phyloP scores from a whole-genome alignment of 2,113 vertebrate genomes.

The Poeciliopsis occidentalis region DNA sequence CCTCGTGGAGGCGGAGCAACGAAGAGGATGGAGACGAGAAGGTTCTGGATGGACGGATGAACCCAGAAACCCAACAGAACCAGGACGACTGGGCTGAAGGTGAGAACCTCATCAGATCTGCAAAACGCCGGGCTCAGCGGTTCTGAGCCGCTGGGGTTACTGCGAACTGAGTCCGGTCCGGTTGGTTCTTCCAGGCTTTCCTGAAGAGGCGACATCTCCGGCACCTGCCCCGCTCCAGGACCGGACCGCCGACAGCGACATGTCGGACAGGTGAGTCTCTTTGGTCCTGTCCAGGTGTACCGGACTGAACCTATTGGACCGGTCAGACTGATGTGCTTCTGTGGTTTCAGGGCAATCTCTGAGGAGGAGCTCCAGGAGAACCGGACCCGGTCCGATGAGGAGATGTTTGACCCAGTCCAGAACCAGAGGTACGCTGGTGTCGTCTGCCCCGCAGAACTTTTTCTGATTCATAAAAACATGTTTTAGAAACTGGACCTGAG shows the following conservation, averaged over 20 bases:
- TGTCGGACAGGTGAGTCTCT: conserved; percentile 88
- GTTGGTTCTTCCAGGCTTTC: conserved; percentile 65
- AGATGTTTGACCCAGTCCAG: conserved; percentile 82
- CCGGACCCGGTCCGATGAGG: conserved; percentile 81
- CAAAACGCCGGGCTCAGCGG: not conserved
- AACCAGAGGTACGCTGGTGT: conserved; percentile 83
- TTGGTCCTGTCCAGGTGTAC: too few species aligned
- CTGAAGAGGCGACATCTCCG: conserved; percentile 75
- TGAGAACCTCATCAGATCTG: conserved; percentile 30
- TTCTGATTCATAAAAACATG: too few species aligned
- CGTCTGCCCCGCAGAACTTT: too few species aligned
- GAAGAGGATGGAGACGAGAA: conserved; percentile 19
- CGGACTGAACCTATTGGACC: too few species aligned
- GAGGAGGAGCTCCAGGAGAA: conserved; percentile 83
- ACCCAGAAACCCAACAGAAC: conserved; percentile 29
- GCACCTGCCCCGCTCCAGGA: conserved; percentile 80
- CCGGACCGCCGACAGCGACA: conserved; percentile 87
- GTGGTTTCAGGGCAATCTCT: conserved; percentile 77
- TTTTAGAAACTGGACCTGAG: not conserved
- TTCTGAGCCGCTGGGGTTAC: too few species aligned
- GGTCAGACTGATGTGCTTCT: not conserved
- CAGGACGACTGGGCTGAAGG: conserved; percentile 52
- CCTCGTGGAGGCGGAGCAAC: not conserved
- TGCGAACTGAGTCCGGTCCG: not conserved
- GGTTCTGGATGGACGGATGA: not conserved